Percentiles rank a stretch among this genome's conserved stretches.
Evolutionary conservation across 2,888 invertebrate genomes (phyloP).

Genomic region (Amphiduros pacificus): DNA sequence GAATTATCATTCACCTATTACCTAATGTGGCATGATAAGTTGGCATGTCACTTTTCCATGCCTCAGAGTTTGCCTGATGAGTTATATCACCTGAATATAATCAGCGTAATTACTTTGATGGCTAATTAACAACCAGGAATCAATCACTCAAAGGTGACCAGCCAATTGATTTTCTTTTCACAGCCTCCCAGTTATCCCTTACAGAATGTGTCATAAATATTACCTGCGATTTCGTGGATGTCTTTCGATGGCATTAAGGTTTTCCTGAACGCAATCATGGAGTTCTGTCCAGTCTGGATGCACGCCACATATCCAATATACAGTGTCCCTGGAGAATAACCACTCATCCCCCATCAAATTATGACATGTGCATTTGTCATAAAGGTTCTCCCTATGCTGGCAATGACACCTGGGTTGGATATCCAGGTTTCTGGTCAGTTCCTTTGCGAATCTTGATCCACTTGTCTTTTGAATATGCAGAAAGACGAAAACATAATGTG

Average conservation of each 20-base stretch:
- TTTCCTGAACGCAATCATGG: conserved; percentile 68
- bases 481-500: conserved; percentile 97
- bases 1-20: no score
- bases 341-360: neutral
- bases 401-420: conserved; percentile 91
- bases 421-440: conserved; percentile 93
- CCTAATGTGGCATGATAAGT: no score
- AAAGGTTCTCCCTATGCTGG: conserved; percentile 83
- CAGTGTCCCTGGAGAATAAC: conserved; percentile 37
- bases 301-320: conserved; percentile 76
- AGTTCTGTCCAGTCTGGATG: conserved; percentile 99
- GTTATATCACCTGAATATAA: no score
- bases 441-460: conserved; percentile 94
- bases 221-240: no score
- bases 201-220: no score
- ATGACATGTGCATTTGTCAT: conserved; percentile 39
- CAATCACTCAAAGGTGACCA: no score
- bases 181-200: no score
- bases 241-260: conserved; percentile 88
- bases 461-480: conserved; percentile 99
- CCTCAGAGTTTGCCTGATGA: no score
- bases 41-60: no score
- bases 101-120: no score
- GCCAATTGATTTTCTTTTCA: no score
- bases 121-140: no score